Evolutionary conservation across 2,888 invertebrate genomes (phyloP), one percentile per base, ranked within the genome.

Genomic region (Tridacna gigas): DNA sequence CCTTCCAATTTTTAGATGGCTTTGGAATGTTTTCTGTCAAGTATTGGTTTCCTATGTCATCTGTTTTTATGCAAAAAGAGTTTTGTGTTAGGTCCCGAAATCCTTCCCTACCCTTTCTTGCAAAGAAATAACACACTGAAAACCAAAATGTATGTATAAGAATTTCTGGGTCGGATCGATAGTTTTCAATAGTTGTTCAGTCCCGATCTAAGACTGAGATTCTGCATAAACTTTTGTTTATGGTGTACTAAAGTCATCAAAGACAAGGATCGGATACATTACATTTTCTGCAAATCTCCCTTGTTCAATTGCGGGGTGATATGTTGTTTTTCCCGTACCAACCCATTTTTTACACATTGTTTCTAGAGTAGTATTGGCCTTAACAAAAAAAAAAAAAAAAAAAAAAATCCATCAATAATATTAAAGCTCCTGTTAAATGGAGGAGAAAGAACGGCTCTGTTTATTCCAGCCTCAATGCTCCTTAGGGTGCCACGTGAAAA

Each of bases 331-430:
- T 11, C 37, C 56, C 7, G 45, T 37, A 12, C 47, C 25, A 13
- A 73, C 28, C 45, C 61, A 73, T n/a, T 73, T 61, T 48, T 69
- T 77, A 28, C 77, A 69, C 77, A 77, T 77, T 12, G 56, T 56
- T 45, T 77, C 77, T 20, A 77, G 69, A 37, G 69, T 69, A 56
- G 48, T 51, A 22, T 77, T 77, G 7, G 60, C 25, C 66, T 45
- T 48, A 1, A 37, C 0, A 26, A 77, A 77, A 12, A 22, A 13
- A 22, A 4, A 2, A 77, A 77, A 12, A 22, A 13, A 22, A 77
- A 77, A 12, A 22, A 13, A 22, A 4, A 2, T n/a, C 63, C 63
- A 4, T 20, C 20, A 4, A 63, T 20, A 13, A 63, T 63, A 22
- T 22, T 63, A 25, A 63, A 13, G 13, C 13, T 12, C 25, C 63